A percentile compares a stretch with the other conserved stretches of the same genome.
Conservation (phyloP, 2,888 invertebrate genomes). For the Drosophila rellima region DNA sequence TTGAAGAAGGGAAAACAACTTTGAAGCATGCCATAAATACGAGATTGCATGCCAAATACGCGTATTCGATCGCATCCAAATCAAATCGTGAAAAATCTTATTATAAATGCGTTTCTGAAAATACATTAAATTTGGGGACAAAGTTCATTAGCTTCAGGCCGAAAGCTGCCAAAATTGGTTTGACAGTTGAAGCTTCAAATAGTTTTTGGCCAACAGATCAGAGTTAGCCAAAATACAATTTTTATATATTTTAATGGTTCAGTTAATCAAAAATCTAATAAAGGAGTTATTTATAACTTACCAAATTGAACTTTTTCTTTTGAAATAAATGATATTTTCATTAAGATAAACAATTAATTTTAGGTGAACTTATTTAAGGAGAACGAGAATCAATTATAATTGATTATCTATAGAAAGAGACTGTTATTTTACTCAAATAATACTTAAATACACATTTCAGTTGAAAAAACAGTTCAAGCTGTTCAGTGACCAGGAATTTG, state of each 20-base stretch:
- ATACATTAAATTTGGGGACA: constrained; percentile 40
- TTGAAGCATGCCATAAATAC: constrained; percentile 70
- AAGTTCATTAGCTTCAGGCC: constrained; percentile 45
- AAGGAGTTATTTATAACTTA: not conserved
- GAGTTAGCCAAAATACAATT: constrained; percentile 61
- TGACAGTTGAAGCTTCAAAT: constrained; percentile 7
- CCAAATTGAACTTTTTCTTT: not conserved
- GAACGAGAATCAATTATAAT: not conserved
- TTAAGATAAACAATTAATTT: not conserved
- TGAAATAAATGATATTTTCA: not conserved
- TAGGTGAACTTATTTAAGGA: not conserved
- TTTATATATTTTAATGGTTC: constrained; percentile 16
- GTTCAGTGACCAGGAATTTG: not conserved
- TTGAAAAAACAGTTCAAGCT: too few relatives aligned
- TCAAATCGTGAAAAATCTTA: constrained; percentile 49
- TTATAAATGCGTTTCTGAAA: constrained; percentile 55
- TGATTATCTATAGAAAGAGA: too few relatives aligned
- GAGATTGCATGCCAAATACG: constrained; percentile 26
- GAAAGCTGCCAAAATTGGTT: constrained; percentile 33
- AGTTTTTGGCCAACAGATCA: constrained; percentile 27
- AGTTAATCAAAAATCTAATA: not conserved
- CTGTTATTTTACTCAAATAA: too few relatives aligned
- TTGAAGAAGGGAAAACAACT: constrained; percentile 74
- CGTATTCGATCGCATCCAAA: constrained; percentile 29
- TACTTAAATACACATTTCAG: too few relatives aligned